Base-by-base conservation (phyloP, 1,140 invertebrate genomes). In the Berghia stephanieae region DNA sequence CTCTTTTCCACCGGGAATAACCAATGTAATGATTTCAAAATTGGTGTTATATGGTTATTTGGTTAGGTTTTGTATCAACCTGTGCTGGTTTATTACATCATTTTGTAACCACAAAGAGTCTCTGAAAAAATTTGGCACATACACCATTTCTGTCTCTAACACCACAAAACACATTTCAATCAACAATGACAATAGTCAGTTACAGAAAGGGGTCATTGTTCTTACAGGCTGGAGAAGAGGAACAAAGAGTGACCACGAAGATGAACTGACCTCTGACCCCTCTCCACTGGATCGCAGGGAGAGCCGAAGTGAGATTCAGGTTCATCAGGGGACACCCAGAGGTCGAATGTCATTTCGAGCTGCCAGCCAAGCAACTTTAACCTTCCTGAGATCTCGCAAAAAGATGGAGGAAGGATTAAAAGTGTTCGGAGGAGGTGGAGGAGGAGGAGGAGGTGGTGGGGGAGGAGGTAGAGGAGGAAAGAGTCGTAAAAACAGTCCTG, bases 311-410 rank as follows among this genome's bases (percentile, higher is more conserved):
- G 85, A 86, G 43, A 81, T 81, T 10, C 83, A 85, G 18, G 79
- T 84, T 40, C 79, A 86, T 60, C 63, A 78, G 24, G 44, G 63
- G 27, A 31, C 43, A 5, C 63, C 63, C 4, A 38, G 36, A 38
- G 68, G 81, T 10, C 84, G 85, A 42, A 89, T 89, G 87, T 89
- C 88, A 16, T 89, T 89, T 75, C 84, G 85, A 49, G 86, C 87
- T 16, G 87, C 87, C 57, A 86, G 87, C 73, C 87, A 88, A 73
- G 88, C 88, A 21, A 88, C 88, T 0, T 82, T 89, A 70, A 88
- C 84, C 36, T 86, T 89, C 68, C 81, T 89, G 16, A 87, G 85
- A 80, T 86, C 88, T n/a, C 78, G 87, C 21, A 86, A 85, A 75
- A 81, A 84, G 40, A 85, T 88, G 55, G 87, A 88, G 63, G 87